A percentile compares a stretch with the other conserved stretches of the same genome.
Evolutionary conservation across 2,797 vertebrate species (phyloP).

Genomic region (Austrolebias charrua): DNA sequence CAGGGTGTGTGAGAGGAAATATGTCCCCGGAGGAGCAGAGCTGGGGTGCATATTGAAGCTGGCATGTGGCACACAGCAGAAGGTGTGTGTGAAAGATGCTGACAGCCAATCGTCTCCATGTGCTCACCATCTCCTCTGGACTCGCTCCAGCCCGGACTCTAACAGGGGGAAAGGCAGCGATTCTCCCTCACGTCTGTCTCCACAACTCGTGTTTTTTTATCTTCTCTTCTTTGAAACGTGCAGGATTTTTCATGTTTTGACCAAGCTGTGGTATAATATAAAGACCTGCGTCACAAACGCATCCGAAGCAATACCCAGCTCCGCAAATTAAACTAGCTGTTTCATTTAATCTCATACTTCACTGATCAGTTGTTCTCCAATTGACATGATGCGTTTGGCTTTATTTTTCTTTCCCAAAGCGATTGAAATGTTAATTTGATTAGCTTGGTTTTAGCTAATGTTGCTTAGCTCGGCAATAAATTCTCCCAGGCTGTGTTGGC

Average conservation of each 20-base stretch:
- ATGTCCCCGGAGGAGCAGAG: constrained; percentile 30
- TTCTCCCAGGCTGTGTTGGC: constrained; percentile 36
- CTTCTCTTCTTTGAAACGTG: no score
- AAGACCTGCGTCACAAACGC: not conserved
- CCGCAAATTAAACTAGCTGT: constrained; percentile 26
- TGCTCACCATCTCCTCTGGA: constrained; percentile 32
- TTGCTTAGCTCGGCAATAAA: constrained; percentile 15
- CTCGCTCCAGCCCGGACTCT: constrained; percentile 23
- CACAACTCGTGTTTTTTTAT: not conserved
- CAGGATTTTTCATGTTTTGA: constrained; percentile 6
- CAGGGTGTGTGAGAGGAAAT: constrained; percentile 37
- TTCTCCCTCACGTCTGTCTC: constrained; percentile 10
- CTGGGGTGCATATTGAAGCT: constrained; percentile 53
- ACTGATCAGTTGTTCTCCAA: constrained; percentile 38
- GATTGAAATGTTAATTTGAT: constrained; percentile 50
- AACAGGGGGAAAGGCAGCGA: constrained; percentile 12
- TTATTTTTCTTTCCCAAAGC: constrained; percentile 35
- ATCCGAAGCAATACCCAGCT: constrained; percentile 13
- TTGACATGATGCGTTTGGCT: constrained; percentile 41
- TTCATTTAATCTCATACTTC: constrained; percentile 40
- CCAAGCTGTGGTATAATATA: not conserved
- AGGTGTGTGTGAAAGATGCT: constrained; percentile 44
- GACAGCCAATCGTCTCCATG: constrained; percentile 42
- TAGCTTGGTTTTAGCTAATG: constrained; percentile 36
- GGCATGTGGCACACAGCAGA: constrained; percentile 33